phyloP scores from a whole-genome alignment of 1,140 invertebrate species.

The Periplaneta americana region DNA sequence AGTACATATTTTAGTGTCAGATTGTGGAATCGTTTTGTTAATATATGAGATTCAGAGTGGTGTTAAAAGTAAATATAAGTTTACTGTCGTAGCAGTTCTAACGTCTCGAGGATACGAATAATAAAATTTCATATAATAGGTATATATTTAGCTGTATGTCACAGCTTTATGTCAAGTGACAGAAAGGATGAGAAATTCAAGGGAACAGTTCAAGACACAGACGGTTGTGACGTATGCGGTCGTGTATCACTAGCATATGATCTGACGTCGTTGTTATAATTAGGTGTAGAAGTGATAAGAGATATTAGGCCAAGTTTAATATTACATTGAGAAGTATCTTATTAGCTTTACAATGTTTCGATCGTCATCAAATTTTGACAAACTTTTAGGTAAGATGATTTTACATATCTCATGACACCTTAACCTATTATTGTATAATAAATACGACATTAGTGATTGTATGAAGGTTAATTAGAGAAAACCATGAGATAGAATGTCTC shows the following conservation, averaged over 20 bases:
- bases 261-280: not conserved
- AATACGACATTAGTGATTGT: not conserved
- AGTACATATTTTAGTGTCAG: no score
- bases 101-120: not conserved
- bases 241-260: not conserved
- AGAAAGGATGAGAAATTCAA: not conserved
- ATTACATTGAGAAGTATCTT: no score
- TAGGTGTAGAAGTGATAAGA: not conserved
- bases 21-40: no score
- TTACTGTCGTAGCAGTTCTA: not conserved
- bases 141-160: not conserved
- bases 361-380: conserved; percentile 13
- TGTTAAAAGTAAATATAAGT: not conserved
- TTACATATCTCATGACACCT: not conserved
- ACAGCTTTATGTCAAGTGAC: not conserved
- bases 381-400: conserved; percentile 4
- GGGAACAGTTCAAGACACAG: not conserved
- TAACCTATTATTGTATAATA: not conserved
- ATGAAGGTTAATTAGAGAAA: not conserved
- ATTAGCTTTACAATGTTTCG: conserved; percentile 1
- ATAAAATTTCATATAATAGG: not conserved
- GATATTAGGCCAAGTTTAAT: no score
- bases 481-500: no score
- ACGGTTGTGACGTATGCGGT: not conserved
- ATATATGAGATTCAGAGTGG: not conserved